Evolutionary conservation across 2,113 vertebrate genomes (phyloP), one percentile per base, ranked within the genome.

Genomic region (Carassius gibelio): DNA sequence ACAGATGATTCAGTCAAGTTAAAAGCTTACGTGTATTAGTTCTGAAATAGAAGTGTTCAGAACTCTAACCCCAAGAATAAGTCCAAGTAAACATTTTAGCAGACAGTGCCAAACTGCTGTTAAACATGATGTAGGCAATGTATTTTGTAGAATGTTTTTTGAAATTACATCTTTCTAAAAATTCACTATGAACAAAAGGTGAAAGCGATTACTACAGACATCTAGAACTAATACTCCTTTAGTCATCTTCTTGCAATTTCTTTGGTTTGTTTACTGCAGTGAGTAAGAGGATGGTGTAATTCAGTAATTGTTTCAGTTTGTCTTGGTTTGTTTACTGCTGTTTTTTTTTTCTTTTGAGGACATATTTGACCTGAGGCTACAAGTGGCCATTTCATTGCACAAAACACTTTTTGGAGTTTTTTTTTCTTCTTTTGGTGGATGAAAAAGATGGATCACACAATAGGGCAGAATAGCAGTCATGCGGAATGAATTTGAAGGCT

Each of bases 221-320:
- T 13, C n/a, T n/a, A 17, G 1, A 26, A 62, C 17, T n/a, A 79
- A 79, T 59, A 17, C 34, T 57, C 3, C 3, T 52, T 66, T 23
- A 14, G 4, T 76, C 36, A 19, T 52, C 30, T 48, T 52, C 30
- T 48, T 34, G 17, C 1, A 34, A 38, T 30, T 8, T 48, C 13
- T 50, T 9, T 75, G 42, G 8, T 48, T 50, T 83, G 76, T 85
- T 81, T 85, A 77, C 81, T 84, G 77, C 23, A 78, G 13, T 14
- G 80, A 76, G 68, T 48, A 75, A 83, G 48, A 71, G 21, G 45
- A 62, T 57, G 26, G 23, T 69, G 78, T 83, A 52, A 75, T 68
- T 69, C 23, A 14, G 17, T 52, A 85, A 81, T 78, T 76, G 81
- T 85, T 87, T 80, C 68, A 34, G 57, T 76, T 85, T 52, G 66